phyloP scores from a whole-genome alignment of 35 echinoderm and acorn worm species.

The Anneissia japonica region DNA sequence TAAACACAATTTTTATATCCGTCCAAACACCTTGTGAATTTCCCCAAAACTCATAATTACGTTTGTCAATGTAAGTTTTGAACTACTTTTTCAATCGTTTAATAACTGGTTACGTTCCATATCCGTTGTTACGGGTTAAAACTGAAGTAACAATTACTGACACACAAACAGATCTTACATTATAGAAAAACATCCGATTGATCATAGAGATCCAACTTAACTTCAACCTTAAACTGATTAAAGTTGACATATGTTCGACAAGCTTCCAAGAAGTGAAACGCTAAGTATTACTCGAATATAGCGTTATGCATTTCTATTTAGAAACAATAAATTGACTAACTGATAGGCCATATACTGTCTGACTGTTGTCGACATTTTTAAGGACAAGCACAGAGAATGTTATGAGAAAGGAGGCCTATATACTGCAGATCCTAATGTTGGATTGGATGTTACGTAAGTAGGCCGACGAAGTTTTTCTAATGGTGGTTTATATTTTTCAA shows the following conservation, averaged over 20 bases:
- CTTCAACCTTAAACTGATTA: background rate
- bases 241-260: background rate
- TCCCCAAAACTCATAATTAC: background rate
- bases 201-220: background rate
- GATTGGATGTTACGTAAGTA: too few relatives aligned
- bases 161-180: background rate
- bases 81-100: background rate
- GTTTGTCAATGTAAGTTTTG: background rate
- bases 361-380: too few relatives aligned
- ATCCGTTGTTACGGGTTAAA: background rate
- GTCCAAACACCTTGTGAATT: background rate
- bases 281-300: background rate
- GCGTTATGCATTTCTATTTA: too few relatives aligned
- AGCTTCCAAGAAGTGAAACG: background rate
- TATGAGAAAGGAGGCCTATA: too few relatives aligned
- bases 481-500: too few relatives aligned
- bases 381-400: too few relatives aligned
- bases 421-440: too few relatives aligned
- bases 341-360: too few relatives aligned
- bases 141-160: background rate
- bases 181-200: background rate
- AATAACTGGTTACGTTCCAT: background rate
- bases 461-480: too few relatives aligned
- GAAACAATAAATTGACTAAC: too few relatives aligned
- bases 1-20: background rate